Evolutionary conservation across 2,888 invertebrate genomes (phyloP), one percentile per base, ranked within the genome.

Genomic region (Archaeoteleia sp.): DNA sequence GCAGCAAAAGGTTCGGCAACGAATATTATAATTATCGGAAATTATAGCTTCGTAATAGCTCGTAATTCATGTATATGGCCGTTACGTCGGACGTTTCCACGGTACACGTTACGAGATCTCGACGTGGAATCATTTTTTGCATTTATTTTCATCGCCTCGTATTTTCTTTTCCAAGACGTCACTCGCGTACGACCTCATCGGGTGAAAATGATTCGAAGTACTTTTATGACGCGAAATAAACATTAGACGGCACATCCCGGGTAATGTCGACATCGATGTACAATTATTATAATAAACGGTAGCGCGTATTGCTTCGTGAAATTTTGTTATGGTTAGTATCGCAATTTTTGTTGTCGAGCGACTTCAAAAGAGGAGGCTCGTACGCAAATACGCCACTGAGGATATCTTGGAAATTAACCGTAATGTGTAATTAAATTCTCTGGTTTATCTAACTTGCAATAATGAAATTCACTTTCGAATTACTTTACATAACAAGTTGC

Each of bases 41-140:
- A 42, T 42, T 42, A 42, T 25, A 42, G 12, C 42, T n/a, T 42
- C 23, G 17, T 25, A 42, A 42, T 42, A 42, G 42, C 42, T 42
- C 25, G 42, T 42, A 42, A 15, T 5, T 42, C 42, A 42, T 27
- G 42, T 42, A 13, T 4, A 14, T 1, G 12, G 4, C 25, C 9
- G 27, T 42, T 42, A 2, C 7, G n/a, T 17, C 13, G 9, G 17
- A 6, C 39, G 39, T 39, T 39, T 39, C 39, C 39, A 39, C 10
- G 14, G 39, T 39, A 20, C 8, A 25, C 25, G 42, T 42, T 10
- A 27, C 35, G 35, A 14, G 35, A 35, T 35, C 14, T 12, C 27
- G 13, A 12, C 42, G 25, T 9, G 12, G 9, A 42, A 25, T 42
- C 23, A 25, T 10, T 17, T 17, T 40, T n/a, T 10, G 20, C 17